Evolutionary conservation across 2,797 vertebrate genomes (phyloP).

Genomic region (Pampus argenteus): DNA sequence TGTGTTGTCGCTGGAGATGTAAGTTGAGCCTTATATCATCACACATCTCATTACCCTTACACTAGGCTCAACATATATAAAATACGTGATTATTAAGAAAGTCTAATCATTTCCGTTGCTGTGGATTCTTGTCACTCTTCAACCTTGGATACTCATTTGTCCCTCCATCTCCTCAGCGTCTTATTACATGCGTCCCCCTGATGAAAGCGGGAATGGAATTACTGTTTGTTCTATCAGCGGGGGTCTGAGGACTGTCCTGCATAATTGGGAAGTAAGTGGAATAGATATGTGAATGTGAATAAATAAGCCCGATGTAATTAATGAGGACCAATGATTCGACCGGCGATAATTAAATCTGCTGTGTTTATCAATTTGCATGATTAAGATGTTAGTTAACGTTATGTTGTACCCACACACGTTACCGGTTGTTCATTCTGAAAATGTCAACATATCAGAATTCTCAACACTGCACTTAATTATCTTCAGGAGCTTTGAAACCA

Average conservation of each 20-base stretch:
- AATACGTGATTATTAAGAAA: background rate
- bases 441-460: slow-evolving; percentile 88
- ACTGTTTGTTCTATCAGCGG: slow-evolving; percentile 72
- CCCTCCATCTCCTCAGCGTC: slow-evolving; percentile 52
- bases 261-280: slow-evolving; percentile 80
- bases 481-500: slow-evolving; percentile 82
- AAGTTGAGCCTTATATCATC: background rate
- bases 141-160: slow-evolving; percentile 63
- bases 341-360: slow-evolving; percentile 83
- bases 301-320: slow-evolving; percentile 83
- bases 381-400: slow-evolving; percentile 83
- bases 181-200: slow-evolving; percentile 63
- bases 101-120: slow-evolving; percentile 32
- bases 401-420: slow-evolving; percentile 76
- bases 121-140: slow-evolving; percentile 22
- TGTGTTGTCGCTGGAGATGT: background rate
- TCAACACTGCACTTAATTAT: slow-evolving; percentile 85
- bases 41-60: slow-evolving; percentile 11
- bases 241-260: slow-evolving; percentile 77
- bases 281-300: slow-evolving; percentile 82
- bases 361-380: slow-evolving; percentile 86
- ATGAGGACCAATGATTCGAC: slow-evolving; percentile 81
- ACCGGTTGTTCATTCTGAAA: slow-evolving; percentile 85
- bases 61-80: background rate
- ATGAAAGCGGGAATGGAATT: slow-evolving; percentile 73